These are phyloP conservation scores for Ganaspis brasiliensis DNA, from an alignment of 2,888 invertebrate genomes.

Conservation along the genomic window DNA sequence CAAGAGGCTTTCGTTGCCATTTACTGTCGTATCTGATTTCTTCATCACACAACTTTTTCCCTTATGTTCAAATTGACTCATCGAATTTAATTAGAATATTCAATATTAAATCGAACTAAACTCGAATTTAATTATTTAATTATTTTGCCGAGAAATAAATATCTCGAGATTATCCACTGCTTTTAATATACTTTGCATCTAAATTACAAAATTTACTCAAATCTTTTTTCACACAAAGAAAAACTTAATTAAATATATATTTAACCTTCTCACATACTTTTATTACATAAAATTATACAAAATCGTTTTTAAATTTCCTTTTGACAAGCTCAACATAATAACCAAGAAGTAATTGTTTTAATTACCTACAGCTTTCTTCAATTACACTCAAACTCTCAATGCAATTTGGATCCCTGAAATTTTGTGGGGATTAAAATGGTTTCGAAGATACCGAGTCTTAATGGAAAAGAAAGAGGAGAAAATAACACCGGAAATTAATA, in stretches of 20 bases:
- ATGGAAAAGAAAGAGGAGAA: conserved; percentile 32
- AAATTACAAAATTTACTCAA: not conserved
- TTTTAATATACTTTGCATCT: not conserved
- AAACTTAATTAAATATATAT: conserved; percentile 1
- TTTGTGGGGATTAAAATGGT: not conserved
- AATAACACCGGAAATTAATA: conserved; percentile 42
- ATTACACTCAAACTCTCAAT: not conserved
- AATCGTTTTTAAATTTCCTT: too few relatives aligned
- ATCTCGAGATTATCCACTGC: not conserved
- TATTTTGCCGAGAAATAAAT: not conserved
- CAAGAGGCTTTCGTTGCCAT: conserved; percentile 12
- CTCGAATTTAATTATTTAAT: conserved; percentile 36
- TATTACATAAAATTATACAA: too few relatives aligned
- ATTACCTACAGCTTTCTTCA: not conserved
- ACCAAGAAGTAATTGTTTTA: not conserved
- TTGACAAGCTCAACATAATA: too few relatives aligned
- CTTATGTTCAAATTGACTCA: conserved; percentile 8
- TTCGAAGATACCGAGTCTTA: not conserved
- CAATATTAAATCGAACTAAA: not conserved
- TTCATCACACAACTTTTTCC: not conserved
- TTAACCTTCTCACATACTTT: not conserved
- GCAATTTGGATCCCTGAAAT: conserved; percentile 24
- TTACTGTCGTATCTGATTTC: conserved; percentile 39
- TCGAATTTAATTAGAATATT: conserved; percentile 36
- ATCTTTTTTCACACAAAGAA: not conserved